Evolutionary conservation across 2,797 vertebrate genomes (phyloP).

Genomic region (Bovichtus variegatus): DNA sequence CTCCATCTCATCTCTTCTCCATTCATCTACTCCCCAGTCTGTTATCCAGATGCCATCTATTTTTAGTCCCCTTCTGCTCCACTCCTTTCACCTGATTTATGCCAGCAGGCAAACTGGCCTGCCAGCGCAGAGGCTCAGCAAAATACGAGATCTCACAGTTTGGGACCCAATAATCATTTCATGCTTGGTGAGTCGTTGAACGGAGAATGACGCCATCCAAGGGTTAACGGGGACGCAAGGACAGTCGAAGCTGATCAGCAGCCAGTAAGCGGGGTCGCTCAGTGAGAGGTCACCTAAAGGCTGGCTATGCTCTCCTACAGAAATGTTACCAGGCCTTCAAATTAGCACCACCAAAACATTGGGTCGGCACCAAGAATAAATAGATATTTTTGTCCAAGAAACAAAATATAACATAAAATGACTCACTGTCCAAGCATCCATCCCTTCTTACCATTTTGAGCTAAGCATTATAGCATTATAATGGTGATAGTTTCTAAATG

Average conservation of each 20-base stretch:
- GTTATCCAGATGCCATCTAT: slow-evolving; percentile 73
- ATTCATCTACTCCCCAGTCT: slow-evolving; percentile 49
- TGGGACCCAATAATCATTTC: slow-evolving; percentile 74
- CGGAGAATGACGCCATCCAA: slow-evolving; percentile 50
- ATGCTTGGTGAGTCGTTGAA: slow-evolving; percentile 70
- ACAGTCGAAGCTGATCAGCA: slow-evolving; percentile 63
- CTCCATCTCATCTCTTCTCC: slow-evolving; percentile 29
- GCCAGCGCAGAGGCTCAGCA: slow-evolving; percentile 54
- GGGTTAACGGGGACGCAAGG: slow-evolving; percentile 62
- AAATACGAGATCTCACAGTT: slow-evolving; percentile 64
- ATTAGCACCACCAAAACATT: neutral
- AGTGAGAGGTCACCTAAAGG: slow-evolving; percentile 52
- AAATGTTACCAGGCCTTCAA: neutral
- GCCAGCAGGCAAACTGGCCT: slow-evolving; percentile 55
- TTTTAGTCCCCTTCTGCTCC: slow-evolving; percentile 31
- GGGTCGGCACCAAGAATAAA: neutral
- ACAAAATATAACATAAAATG: neutral
- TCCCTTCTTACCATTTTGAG: neutral
- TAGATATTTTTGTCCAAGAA: neutral
- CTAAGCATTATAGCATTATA: too few relatives aligned
- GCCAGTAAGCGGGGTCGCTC: slow-evolving; percentile 37
- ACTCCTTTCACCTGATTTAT: slow-evolving; percentile 64
- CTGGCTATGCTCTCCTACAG: slow-evolving; percentile 11
- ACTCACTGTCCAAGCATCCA: neutral
- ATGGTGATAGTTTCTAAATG: too few relatives aligned